Base-by-base conservation (phyloP, 2,888 invertebrate genomes). In the Pristionchus entomophagus region DNA sequence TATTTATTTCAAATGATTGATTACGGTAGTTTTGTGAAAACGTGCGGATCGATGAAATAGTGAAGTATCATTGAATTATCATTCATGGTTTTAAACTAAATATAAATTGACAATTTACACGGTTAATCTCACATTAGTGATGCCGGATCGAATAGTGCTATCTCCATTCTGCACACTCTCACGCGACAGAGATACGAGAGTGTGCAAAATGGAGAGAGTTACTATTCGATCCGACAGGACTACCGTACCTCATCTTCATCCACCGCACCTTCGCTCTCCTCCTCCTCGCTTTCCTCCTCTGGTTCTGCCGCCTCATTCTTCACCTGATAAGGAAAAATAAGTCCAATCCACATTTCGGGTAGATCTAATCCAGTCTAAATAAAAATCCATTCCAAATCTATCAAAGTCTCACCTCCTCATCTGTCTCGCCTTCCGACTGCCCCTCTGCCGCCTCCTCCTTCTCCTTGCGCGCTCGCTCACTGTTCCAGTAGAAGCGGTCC, bases 221-320 rank as follows among this genome's bases (percentile, higher is more conserved):
- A n/a, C n/a, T n/a, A n/a, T n/a, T n/a, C n/a, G n/a, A n/a, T n/a
- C n/a, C n/a, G n/a, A n/a, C n/a, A n/a, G n/a, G n/a, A n/a, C n/a
- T n/a, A n/a, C n/a, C n/a, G n/a, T 12, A 49, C 45, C 45, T 49
- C 77, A 26, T 81, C 81, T 32, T 53, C 81, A 45, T 81, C 81
- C 38, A 26, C 41, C 32, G 22, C 29, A 49, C 19, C 78, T 51
- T 73, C n/a, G n/a, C n/a, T 38, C 26, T 41, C 73, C 41, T 73
- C 73, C 26, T 73, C 73, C 0, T 73, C 73, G 22, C 8, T 5
- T 59, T 14, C 10, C 8, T 73, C 69, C 6, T 62, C 62, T 29
- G 22, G 19, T 17, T 77, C 45, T 41, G 45, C 78, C 14, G 45
- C 78, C 45, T 78, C 78, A 29, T 29, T 2, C 49, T 17, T 78